A percentile compares a stretch with the other conserved stretches of the same genome.
phyloP scores from a whole-genome alignment of 2,888 invertebrate genomes.

The Pardosa pseudoannulata region DNA sequence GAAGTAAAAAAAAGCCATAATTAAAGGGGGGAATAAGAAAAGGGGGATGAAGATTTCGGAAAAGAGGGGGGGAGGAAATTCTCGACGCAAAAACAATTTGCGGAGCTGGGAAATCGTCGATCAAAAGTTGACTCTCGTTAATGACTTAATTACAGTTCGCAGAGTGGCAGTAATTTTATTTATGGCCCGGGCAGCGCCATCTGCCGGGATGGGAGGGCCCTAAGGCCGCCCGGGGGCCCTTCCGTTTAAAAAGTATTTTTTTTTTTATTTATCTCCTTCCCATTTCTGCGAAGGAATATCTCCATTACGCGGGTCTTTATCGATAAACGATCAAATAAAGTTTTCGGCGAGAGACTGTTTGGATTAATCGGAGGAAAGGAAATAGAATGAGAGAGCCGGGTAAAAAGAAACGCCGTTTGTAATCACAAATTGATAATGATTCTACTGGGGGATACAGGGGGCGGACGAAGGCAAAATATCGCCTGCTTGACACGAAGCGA shows the following conservation, averaged over 20 bases:
- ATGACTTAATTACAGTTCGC: constrained; percentile 69
- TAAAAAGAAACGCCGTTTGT: too few relatives aligned
- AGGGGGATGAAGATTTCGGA: too few relatives aligned
- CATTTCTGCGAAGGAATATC: constrained; percentile 28
- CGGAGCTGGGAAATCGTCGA: constrained; percentile 48
- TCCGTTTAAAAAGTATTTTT: constrained; percentile 30
- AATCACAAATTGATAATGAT: too few relatives aligned
- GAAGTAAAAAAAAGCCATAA: constrained; percentile 34
- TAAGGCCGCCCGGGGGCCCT: constrained; percentile 43
- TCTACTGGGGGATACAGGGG: too few relatives aligned
- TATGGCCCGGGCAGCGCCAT: constrained; percentile 64
- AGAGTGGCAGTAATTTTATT: constrained; percentile 65
- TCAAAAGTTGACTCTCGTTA: constrained; percentile 69
- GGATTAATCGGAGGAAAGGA: constrained; percentile 46
- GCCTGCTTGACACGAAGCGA: too few relatives aligned
- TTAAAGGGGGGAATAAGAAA: constrained; percentile 40
- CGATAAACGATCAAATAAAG: constrained; percentile 68
- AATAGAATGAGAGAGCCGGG: too few relatives aligned
- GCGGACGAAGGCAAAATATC: too few relatives aligned
- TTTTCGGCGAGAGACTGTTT: constrained; percentile 47
- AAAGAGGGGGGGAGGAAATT: too few relatives aligned
- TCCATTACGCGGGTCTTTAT: constrained; percentile 63
- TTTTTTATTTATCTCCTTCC: constrained; percentile 34
- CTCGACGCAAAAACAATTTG: constrained; percentile 64
- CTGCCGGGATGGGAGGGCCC: constrained; percentile 40